Percentiles rank a stretch among this genome's conserved stretches.
These are phyloP conservation scores for Diuraphis noxia DNA, from an alignment of 1,140 invertebrate genomes.

Conservation along the genomic window DNA sequence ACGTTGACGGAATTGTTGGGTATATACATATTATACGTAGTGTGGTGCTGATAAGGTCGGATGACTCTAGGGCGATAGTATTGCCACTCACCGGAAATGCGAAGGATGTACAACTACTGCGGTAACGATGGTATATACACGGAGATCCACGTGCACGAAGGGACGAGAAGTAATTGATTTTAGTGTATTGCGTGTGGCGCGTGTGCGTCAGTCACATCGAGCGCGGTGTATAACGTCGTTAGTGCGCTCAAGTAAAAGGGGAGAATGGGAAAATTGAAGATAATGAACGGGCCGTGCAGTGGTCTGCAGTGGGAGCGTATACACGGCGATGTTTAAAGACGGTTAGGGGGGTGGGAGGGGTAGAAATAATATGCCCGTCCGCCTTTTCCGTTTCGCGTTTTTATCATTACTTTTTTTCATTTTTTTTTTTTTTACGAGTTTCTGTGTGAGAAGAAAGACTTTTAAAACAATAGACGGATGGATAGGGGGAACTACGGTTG, in stretches of 20 bases:
- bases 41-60: constrained; percentile 4
- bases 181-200: background rate
- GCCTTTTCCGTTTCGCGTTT: constrained; percentile 10
- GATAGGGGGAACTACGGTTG: constrained; percentile 28
- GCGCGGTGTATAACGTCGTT: constrained; percentile 42
- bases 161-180: constrained; percentile 33
- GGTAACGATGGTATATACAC: background rate
- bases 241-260: constrained; percentile 37
- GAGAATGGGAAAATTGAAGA: constrained; percentile 53
- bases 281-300: constrained; percentile 18
- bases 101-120: background rate
- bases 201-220: background rate
- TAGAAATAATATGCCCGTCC: constrained; percentile 9
- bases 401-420: constrained; percentile 14
- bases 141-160: background rate
- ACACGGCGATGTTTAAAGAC: background rate
- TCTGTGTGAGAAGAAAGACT: constrained; percentile 15
- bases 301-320: background rate
- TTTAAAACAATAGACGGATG: constrained; percentile 42
- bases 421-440: background rate
- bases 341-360: background rate
- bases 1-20: background rate
- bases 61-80: background rate
- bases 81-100: constrained; percentile 14
- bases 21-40: background rate